phyloP scores from a whole-genome alignment of 2,113 vertebrate species.

The Scatophagus argus region DNA sequence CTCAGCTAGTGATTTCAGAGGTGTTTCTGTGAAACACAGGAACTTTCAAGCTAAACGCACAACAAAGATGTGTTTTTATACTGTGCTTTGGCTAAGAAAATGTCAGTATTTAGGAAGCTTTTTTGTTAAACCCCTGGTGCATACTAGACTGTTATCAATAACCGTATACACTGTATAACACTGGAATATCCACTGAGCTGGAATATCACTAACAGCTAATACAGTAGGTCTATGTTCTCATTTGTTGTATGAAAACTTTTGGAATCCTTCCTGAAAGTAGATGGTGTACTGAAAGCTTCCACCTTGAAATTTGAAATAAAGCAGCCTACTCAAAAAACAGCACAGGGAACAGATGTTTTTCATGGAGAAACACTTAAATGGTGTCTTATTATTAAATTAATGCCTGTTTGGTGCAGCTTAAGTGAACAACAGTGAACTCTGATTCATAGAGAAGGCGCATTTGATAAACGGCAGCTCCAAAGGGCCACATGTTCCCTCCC shows the following conservation, averaged over 20 bases:
- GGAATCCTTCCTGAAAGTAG: background rate
- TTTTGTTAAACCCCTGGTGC: background rate
- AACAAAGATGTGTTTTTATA: background rate
- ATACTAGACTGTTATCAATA: background rate
- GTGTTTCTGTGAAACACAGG: background rate
- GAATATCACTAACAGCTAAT: background rate
- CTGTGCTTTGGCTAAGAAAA: background rate
- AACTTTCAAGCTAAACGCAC: background rate
- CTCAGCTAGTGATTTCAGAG: background rate
- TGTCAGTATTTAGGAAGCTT: background rate
- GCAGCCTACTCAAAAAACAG: background rate
- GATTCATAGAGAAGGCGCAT: slow-evolving; percentile 18
- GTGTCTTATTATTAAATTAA: background rate
- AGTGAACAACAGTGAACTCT: slow-evolving; percentile 15
- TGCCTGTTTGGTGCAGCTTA: slow-evolving; percentile 1
- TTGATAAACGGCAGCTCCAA: slow-evolving; percentile 62
- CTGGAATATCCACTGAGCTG: background rate
- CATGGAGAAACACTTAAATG: background rate
- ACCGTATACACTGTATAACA: background rate
- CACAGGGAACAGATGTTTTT: background rate
- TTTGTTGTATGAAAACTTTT: background rate
- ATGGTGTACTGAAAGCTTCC: background rate
- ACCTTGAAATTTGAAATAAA: background rate
- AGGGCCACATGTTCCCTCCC: slow-evolving; percentile 66
- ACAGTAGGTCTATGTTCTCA: background rate